Base-by-base conservation (phyloP, 2,888 invertebrate species). In the Mechanitis messenoides region DNA sequence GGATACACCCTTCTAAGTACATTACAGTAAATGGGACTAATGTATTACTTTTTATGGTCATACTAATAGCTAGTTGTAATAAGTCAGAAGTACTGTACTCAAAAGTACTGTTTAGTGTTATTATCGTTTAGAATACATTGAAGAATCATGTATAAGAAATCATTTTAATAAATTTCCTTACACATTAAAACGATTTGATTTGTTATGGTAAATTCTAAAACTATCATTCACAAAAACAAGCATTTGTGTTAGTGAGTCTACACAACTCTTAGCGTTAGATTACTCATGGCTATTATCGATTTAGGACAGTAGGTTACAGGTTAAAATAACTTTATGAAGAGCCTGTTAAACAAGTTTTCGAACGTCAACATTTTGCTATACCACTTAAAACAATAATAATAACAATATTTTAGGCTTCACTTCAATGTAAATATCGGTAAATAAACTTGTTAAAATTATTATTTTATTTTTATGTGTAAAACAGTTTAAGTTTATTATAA, bases 1-100 rank as follows among this genome's bases (percentile, higher is more conserved):
- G 61, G 68, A 61, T 68, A 70, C 66, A 69, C 64, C 70, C 70
- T 63, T 70, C 65, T 70, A 69, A 67, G 64, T 50, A 50, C 50
- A 28, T 31, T 11, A 31, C 9, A 7, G 9, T 42, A 42, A 42
- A 42, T 42, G 38, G 5, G 38, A 38, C 38, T 6, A 4, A 38
- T 38, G 20, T 20, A 20, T 20, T 20, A 35, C 6, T 11, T 9
- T 11, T 42, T 42, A 9, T 9, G 42, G 42, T 42, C 42, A 42
- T 42, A 9, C 9, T 42, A 42, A 42, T 42, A 42, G 42, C 42
- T 42, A 3, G 42, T 35, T 35, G 6, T 42, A 9, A 42, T 42
- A 38, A 6, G 7, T 38, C 38, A 38, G 38, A 6, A 35, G 35
- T 20, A 20, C 20, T 20, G 20, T 20, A 20, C 20, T 20, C 20